Evolutionary conservation across 2,113 vertebrate species (phyloP), one percentile per base, ranked within the genome.

Genomic region (Lophius piscatorius): DNA sequence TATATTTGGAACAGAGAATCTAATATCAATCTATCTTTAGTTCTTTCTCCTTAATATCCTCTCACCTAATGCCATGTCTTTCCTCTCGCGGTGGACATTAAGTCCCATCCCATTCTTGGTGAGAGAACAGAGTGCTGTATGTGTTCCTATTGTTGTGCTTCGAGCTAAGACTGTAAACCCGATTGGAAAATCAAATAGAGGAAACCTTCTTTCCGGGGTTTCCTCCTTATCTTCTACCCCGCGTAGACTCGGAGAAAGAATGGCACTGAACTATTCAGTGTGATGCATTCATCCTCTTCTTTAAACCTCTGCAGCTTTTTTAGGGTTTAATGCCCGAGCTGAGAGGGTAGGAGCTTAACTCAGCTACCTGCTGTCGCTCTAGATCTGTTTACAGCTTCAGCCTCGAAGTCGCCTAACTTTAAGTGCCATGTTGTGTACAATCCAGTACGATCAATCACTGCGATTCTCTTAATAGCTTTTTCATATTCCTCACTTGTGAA

Each of bases 331-430:
- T 42, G 58, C 50, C 38, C 46, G 44, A 56, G 14, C 2, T 13
- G 26, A 20, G 55, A 56, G 44, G 42, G 24, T n/a, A 50, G 64
- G 46, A 70, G 44, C 50, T 34, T 26, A 22, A 1, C 6, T 36
- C 23, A 62, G 55, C 42, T 29, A 28, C 35, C 68, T 60, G 63
- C 38, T 52, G 47, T 70, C 21, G 45, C 69, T 72, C 78, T 68
- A 61, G 63, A 70, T 82, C 55, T 76, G 81, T 86, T 84, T 84
- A 86, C 83, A 84, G 68, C 83, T 82, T 83, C 73, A 54, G 46
- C 54, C 66, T 26, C 64, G 67, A 80, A 73, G 66, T 75, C 69
- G 44, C 65, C 56, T 74, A 62, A 70, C 47, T 66, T 70, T 34
- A 80, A 82, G 84, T 86, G 80, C 82, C 73, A 78, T 74, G 78